Base-by-base conservation (phyloP, 2,797 vertebrate species). In the Sylvia borin region DNA sequence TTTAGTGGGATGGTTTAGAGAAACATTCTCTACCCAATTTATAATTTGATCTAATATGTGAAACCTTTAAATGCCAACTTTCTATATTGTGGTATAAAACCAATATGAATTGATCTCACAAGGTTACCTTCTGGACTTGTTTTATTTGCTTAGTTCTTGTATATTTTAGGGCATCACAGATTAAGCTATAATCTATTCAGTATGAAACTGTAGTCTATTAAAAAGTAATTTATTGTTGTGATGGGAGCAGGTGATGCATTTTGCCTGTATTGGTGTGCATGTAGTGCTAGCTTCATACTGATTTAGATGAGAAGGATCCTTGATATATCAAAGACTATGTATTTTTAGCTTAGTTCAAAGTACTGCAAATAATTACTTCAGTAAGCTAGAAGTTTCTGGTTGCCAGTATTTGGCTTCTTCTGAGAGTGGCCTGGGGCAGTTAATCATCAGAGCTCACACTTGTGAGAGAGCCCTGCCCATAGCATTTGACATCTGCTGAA, bases 61-160 rank as follows among this genome's bases (percentile, higher is more conserved):
- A 88, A 82, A 38, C n/a, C 26, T 88, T 74, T 48, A 82, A 86
- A 76, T 67, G 45, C 2, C 38, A 85, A 0, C 26, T 78, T 38
- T 40, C 67, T 45, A 21, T 47, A 26, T 38, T 0, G 0, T 55
- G 11, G 14, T 47, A 64, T 4, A 55, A 76, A 71, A 58, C 2
- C 38, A 51, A 6, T 24, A 34, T 53, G 32, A 71, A 29, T 61
- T 79, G 14, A 5, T 74, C 14, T 70, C 40, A 16, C 13, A 9
- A 13, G 3, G 7, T 81, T 58, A 16, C 55, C 29, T 90, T 11
- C 22, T 54, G 27, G 10, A 6, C 1, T 13, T 31, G 15, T 66
- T 67, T n/a, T 42, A 22, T 32, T 78, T 25, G 10, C 6, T 13
- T 77, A 20, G 7, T 38, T 67, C 24, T 67, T 85, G 12, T 73